Percentiles rank a stretch among this genome's conserved stretches.
These are phyloP conservation scores for Lophura swinhoii DNA, from an alignment of 2,797 vertebrate genomes.

Conservation along the genomic window DNA sequence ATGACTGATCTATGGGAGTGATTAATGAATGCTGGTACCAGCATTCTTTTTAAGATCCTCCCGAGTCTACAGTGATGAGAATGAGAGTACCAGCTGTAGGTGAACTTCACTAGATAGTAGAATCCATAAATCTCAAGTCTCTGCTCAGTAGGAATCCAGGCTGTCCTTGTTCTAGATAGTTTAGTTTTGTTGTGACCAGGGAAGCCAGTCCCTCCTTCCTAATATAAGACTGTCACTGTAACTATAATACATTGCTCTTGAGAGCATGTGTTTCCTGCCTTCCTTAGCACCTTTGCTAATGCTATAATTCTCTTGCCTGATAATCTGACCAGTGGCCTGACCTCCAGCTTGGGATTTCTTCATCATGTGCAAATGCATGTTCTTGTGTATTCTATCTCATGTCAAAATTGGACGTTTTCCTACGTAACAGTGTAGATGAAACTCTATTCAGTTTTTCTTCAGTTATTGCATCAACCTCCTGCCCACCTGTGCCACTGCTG, in stretches of 20 bases:
- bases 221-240: background rate
- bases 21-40: background rate
- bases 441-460: background rate
- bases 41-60: background rate
- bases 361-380: rapidly evolving
- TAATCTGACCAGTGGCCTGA: background rate
- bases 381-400: background rate
- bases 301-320: background rate
- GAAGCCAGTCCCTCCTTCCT: background rate
- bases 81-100: background rate
- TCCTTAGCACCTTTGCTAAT: background rate
- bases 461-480: background rate
- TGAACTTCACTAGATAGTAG: background rate
- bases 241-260: background rate
- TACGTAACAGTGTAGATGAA: background rate
- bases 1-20: background rate
- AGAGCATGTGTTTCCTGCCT: rapidly evolving
- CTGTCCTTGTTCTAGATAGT: background rate
- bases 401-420: background rate
- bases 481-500: background rate
- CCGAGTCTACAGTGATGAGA: background rate
- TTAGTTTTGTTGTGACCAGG: background rate
- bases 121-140: background rate
- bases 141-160: background rate
- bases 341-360: background rate